These are phyloP conservation scores for Yasuhikotakia modesta DNA, from an alignment of 2,797 vertebrate species.

Conservation along the genomic window DNA sequence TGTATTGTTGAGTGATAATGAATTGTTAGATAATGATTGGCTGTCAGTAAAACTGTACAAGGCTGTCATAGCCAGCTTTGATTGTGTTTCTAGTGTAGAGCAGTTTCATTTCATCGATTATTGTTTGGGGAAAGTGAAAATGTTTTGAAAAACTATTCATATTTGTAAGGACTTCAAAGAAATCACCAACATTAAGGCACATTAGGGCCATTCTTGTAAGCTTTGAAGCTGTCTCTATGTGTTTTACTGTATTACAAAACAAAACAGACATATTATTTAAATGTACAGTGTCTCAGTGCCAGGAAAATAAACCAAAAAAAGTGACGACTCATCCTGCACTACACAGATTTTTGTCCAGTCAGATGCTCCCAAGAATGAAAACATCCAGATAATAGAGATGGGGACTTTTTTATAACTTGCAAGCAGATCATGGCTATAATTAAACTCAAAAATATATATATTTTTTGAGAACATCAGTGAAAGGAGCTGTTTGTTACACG, in stretches of 20 bases:
- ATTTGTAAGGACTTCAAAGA: slow-evolving; percentile 39
- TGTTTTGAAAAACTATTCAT: slow-evolving; percentile 1
- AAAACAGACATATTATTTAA: not conserved
- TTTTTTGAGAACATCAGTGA: not conserved
- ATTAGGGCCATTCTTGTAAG: too few relatives aligned
- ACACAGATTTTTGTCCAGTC: not conserved
- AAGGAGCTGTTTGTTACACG: slow-evolving; percentile 4
- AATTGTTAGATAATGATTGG: slow-evolving; percentile 4
- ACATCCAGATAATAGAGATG: not conserved
- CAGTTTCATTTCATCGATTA: slow-evolving; percentile 29
- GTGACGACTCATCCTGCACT: not conserved
- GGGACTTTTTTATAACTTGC: not conserved
- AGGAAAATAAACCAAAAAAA: not conserved
- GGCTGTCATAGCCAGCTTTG: slow-evolving; percentile 15
- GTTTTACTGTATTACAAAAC: too few relatives aligned
- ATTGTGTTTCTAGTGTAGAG: slow-evolving; percentile 18
- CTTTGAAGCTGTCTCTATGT: too few relatives aligned
- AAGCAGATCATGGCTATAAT: not conserved
- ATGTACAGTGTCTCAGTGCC: not conserved
- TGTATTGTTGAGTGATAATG: slow-evolving; percentile 5
- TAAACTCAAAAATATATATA: not conserved
- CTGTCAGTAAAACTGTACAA: not conserved
- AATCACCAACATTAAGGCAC: too few relatives aligned
- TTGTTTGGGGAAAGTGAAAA: slow-evolving; percentile 13
- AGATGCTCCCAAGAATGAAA: not conserved